A percentile compares a stretch with the other conserved stretches of the same genome.
Evolutionary conservation across 2,888 invertebrate genomes (phyloP).

Genomic region (Nemotelus pantherinus): DNA sequence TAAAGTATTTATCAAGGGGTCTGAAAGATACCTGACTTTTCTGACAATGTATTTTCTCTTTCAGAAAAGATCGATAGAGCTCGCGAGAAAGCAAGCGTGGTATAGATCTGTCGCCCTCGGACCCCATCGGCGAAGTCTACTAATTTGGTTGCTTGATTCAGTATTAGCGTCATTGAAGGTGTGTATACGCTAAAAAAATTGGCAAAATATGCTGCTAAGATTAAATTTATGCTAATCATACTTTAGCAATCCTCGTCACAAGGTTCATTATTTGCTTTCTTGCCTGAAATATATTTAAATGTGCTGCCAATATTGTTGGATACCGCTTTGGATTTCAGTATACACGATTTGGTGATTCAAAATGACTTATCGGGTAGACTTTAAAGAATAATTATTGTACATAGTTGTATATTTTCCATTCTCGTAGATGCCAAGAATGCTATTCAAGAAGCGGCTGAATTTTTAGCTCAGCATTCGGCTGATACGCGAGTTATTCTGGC

Average conservation of each 20-base stretch:
- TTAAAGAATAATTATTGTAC: neutral
- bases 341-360: constrained; percentile 61
- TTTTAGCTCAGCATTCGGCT: constrained; percentile 79
- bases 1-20: constrained; percentile 55
- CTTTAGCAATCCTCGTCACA: constrained; percentile 67
- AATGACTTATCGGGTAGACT: constrained; percentile 57
- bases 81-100: constrained; percentile 74
- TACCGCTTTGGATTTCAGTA: constrained; percentile 63
- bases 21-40: too few relatives aligned
- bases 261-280: constrained; percentile 71
- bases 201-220: neutral
- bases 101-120: constrained; percentile 71
- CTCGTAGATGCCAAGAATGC: constrained; percentile 69
- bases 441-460: constrained; percentile 73
- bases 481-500: constrained; percentile 79
- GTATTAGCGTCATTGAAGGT: constrained; percentile 65
- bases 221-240: neutral
- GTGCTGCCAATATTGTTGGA: constrained; percentile 64
- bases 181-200: constrained; percentile 22
- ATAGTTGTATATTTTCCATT: constrained; percentile 7
- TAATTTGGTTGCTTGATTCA: constrained; percentile 68
- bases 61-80: constrained; percentile 67
- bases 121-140: constrained; percentile 66
- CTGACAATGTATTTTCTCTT: neutral
- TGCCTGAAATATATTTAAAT: constrained; percentile 76